These are phyloP conservation scores for Drosophila nigritarsus DNA, from an alignment of 2,888 invertebrate species.

Conservation along the genomic window DNA sequence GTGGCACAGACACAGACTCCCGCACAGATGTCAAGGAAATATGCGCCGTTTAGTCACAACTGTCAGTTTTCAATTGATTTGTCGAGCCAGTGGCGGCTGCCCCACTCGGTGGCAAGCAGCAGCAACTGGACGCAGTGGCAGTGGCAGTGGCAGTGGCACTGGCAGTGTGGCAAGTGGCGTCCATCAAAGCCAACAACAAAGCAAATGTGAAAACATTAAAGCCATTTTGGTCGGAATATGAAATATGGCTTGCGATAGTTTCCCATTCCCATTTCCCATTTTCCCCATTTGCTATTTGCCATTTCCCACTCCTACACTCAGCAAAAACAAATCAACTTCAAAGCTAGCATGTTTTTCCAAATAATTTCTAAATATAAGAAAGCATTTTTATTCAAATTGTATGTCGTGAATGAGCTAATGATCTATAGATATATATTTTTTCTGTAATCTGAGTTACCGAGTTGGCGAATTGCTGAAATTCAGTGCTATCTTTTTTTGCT, in stretches of 20 bases:
- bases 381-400: neutral
- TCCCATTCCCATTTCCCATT: slow-evolving; percentile 11
- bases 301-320: slow-evolving; percentile 4
- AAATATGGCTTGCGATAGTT: slow-evolving; percentile 70
- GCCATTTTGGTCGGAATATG: slow-evolving; percentile 65
- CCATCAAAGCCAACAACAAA: slow-evolving; percentile 80
- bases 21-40: slow-evolving; percentile 78
- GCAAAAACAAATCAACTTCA: neutral
- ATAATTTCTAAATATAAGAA: neutral
- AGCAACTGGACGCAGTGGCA: neutral
- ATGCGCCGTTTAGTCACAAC: slow-evolving; percentile 80
- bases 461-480: neutral
- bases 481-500: neutral
- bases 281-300: slow-evolving; percentile 15
- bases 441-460: neutral
- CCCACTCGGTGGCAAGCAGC: neutral
- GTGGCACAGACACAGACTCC: slow-evolving; percentile 53
- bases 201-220: slow-evolving; percentile 82
- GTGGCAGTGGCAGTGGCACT: neutral
- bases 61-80: slow-evolving; percentile 80
- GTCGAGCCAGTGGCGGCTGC: slow-evolving; percentile 59
- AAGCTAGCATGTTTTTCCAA: neutral
- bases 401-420: neutral
- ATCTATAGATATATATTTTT: neutral
- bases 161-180: slow-evolving; percentile 28